Percentiles rank a stretch among this genome's conserved stretches.
Evolutionary conservation across 2,888 invertebrate species (phyloP).

Genomic region (Cheilosia vulpina): DNA sequence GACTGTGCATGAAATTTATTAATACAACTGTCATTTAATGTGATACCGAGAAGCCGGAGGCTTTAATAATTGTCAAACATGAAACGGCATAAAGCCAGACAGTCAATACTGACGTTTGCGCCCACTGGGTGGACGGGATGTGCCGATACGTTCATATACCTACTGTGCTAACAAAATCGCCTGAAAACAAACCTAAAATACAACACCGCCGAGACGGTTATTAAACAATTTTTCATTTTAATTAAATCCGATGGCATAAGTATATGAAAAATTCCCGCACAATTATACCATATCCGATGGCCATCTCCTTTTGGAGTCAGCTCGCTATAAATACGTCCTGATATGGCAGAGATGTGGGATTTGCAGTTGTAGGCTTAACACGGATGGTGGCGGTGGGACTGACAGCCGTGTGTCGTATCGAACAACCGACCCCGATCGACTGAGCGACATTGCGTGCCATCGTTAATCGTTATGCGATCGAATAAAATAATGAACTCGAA

Average conservation of each 20-base stretch:
- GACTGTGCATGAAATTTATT: slow-evolving; percentile 62
- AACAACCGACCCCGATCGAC: slow-evolving; percentile 30
- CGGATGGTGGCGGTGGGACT: slow-evolving; percentile 27
- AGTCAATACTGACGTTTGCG: slow-evolving; percentile 13
- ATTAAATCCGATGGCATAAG: slow-evolving; percentile 76
- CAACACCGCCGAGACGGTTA: slow-evolving; percentile 51
- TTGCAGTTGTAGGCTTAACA: slow-evolving; percentile 55
- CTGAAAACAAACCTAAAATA: slow-evolving; percentile 39
- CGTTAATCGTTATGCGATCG: slow-evolving; percentile 55
- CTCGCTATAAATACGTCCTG: slow-evolving; percentile 52
- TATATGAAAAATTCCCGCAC: slow-evolving; percentile 71
- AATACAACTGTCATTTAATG: slow-evolving; percentile 70
- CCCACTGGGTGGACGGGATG: background rate
- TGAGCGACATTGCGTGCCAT: slow-evolving; percentile 49
- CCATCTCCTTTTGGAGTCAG: slow-evolving; percentile 66
- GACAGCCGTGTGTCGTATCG: background rate
- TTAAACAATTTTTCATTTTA: slow-evolving; percentile 77
- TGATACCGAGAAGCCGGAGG: slow-evolving; percentile 43
- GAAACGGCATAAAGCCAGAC: slow-evolving; percentile 45
- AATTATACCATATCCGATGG: slow-evolving; percentile 76
- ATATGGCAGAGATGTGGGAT: slow-evolving; percentile 59
- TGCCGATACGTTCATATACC: background rate
- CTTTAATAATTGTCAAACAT: slow-evolving; percentile 61
- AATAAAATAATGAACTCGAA: slow-evolving; percentile 66
- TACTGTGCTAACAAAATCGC: background rate